Evolutionary conservation across 1,140 invertebrate genomes (phyloP), one percentile per base, ranked within the genome.

Genomic region (Anoplolepis gracilipes): DNA sequence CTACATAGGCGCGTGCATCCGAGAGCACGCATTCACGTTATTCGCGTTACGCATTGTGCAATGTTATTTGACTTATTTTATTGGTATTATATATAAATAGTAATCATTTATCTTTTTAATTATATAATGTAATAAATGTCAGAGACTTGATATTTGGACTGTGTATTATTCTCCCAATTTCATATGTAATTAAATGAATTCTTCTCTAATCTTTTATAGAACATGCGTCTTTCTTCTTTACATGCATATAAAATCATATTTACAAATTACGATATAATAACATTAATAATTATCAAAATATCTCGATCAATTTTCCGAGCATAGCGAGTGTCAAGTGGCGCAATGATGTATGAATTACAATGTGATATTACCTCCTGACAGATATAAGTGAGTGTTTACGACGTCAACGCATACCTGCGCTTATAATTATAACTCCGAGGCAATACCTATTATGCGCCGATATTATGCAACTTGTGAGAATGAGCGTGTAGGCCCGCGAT

Each of bases 381-480:
- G 22, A 53, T 13, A 25, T 36, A 39, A 39, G 7, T 46, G 25
- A 39, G n/a, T 22, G 36, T 81, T 30, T 57, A 70, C 77, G 67
- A 79, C 64, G 53, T 57, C 49, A 39, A 5, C 28, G 64, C 64
- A 70, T 81, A 65, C 77, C 65, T 42, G 33, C 49, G 64, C 46
- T 33, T 57, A 57, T 79, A 81, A 70, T 81, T 79, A 33, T 55
- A 69, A 65, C 64, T 70, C 19, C 46, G 77, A 79, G 62, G 77
- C 77, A 70, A 30, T 70, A 70, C 25, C 36, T 22, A 57, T 72
- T 55, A 49, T 49, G 19, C 65, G 53, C 19, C 78, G 33, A 82
- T 72, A 82, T 82, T 82, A 82, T 72, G 78, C 65, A 82, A 82
- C 53, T 39, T 65, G 65, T 42, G 77, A 22, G 77, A 81, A 70